A percentile compares a stretch with the other conserved stretches of the same genome.
phyloP scores from a whole-genome alignment of 2,113 vertebrate species.

The Podarcis cretensis region DNA sequence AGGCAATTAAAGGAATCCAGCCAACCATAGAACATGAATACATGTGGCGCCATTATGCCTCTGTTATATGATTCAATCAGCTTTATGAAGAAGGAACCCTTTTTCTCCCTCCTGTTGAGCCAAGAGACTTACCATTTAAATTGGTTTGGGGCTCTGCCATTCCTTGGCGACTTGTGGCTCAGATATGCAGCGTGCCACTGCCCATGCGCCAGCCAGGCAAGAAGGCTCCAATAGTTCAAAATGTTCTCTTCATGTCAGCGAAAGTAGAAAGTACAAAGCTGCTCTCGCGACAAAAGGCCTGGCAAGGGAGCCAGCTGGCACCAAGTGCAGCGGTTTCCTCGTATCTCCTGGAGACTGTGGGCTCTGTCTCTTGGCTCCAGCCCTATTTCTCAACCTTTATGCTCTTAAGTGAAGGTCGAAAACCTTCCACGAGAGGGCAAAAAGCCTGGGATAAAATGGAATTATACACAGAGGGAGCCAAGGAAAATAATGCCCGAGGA shows the following conservation, averaged over 20 bases:
- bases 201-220: constrained; percentile 59
- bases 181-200: constrained; percentile 56
- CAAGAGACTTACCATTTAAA: constrained; percentile 61
- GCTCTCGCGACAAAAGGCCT: constrained; percentile 25
- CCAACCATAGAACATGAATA: constrained; percentile 45
- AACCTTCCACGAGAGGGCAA: no score
- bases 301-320: constrained; percentile 59
- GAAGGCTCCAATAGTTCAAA: constrained; percentile 63
- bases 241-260: constrained; percentile 63
- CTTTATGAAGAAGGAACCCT: constrained; percentile 60
- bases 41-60: constrained; percentile 57
- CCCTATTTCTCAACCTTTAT: background rate
- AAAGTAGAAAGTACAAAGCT: constrained; percentile 60
- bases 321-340: background rate
- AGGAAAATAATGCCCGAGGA: background rate
- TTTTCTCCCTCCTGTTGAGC: constrained; percentile 44
- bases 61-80: constrained; percentile 61
- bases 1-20: constrained; percentile 62
- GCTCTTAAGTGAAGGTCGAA: background rate
- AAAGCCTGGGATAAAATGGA: background rate
- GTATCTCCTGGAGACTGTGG: constrained; percentile 30
- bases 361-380: background rate
- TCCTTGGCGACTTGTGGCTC: constrained; percentile 52
- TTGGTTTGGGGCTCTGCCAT: constrained; percentile 59
- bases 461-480: background rate